Evolutionary conservation across 2,888 invertebrate species (phyloP), one percentile per base, ranked within the genome.

Genomic region (Heliconius ismenius): DNA sequence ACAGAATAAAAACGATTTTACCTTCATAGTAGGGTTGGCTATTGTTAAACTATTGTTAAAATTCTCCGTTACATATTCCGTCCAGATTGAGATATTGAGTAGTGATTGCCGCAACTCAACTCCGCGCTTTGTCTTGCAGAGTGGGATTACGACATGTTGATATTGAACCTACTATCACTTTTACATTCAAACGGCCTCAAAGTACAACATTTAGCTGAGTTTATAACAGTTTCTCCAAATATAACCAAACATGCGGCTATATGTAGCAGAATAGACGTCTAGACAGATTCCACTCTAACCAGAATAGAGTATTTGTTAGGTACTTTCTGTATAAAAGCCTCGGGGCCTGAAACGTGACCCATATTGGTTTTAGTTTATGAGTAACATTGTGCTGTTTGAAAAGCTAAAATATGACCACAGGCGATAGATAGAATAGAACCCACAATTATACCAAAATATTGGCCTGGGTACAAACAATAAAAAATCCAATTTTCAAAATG

Each of bases 201-300:
- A 58, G n/a, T 58, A 58, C n/a, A 58, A 58, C n/a, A n/a, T 21
- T n/a, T 58, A 58, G 10, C 58, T 11, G 10, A n/a, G 58, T 24
- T 68, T 68, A 43, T 43, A 68, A 68, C 2, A 69, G 26, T 24
- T 39, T 28, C 28, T 69, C 28, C 32, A 75, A 75, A 78, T 70
- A 73, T 75, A 75, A 78, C 68, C 60, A 65, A 70, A 49, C 28
- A 69, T 10, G 24, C 36, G 49, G 32, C 75, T 60, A 24, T 58
- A 63, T 49, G 43, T 54, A 62, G 64, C 36, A 24, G 62, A 73
- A 60, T 75, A 73, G 68, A 67, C 72, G 78, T 75, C 78, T 78
- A 75, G 78, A 78, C 78, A 67, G 72, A 39, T 68, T 58, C 54
- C 68, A 63, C 73, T 78, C 67, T 49, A 54, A 54, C 78, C 68